phyloP scores from a whole-genome alignment of 1,140 invertebrate genomes.

The Acromyrmex echinatior region DNA sequence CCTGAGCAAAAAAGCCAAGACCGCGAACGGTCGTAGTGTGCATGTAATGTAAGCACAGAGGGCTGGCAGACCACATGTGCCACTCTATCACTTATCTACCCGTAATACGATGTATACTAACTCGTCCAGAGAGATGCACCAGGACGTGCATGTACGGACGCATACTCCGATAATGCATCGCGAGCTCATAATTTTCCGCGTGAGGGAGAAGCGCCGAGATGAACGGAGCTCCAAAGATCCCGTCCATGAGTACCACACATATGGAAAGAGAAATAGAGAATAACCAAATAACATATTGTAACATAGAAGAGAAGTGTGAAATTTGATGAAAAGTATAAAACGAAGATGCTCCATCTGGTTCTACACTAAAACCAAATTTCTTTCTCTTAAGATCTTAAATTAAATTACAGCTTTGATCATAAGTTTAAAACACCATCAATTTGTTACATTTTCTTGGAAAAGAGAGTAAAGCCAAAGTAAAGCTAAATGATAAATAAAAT shows the following conservation, averaged over 20 bases:
- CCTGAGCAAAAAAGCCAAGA: conserved; percentile 80
- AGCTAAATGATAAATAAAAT: no score
- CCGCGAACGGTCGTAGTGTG: conserved; percentile 71
- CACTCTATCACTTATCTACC: conserved; percentile 84
- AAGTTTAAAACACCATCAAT: no score
- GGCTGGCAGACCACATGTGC: conserved; percentile 85
- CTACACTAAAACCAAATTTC: neutral
- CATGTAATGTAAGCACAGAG: conserved; percentile 83
- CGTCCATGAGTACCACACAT: neutral
- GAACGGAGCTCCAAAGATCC: neutral
- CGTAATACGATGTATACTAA: conserved; percentile 76
- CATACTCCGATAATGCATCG: no score
- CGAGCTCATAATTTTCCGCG: conserved; percentile 45
- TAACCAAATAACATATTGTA: neutral
- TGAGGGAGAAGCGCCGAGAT: neutral
- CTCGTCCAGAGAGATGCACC: conserved; percentile 69
- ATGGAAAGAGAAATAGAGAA: neutral
- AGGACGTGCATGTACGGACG: neutral
- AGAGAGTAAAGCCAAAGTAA: no score
- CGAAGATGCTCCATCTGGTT: neutral
- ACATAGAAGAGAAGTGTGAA: neutral
- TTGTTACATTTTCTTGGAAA: no score
- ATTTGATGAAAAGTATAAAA: conserved; percentile 16
- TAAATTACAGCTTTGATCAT: no score
- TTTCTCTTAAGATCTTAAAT: neutral